These are phyloP conservation scores for Fragum fragum DNA, from an alignment of 2,888 invertebrate genomes.

Conservation along the genomic window DNA sequence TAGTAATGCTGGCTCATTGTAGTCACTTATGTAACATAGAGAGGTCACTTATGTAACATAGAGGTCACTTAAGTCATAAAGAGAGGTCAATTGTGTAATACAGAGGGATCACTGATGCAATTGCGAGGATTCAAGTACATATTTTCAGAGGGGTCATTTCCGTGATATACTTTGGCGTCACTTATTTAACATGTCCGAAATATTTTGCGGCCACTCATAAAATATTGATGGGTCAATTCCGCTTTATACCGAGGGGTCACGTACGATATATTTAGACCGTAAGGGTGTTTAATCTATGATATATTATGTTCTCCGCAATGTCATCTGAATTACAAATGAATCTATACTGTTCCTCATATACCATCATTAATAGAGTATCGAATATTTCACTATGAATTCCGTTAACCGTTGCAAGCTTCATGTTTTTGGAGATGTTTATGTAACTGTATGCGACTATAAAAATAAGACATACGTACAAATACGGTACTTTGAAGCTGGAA, in stretches of 20 bases:
- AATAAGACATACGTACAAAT: neutral
- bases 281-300: too few relatives aligned
- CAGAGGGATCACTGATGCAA: neutral
- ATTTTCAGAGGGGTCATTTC: neutral
- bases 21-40: too few relatives aligned
- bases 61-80: too few relatives aligned
- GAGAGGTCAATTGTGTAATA: neutral
- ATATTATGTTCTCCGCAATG: neutral
- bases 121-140: neutral
- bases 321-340: neutral
- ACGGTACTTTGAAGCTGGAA: neutral
- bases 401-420: neutral
- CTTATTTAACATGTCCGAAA: neutral
- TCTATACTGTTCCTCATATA: neutral
- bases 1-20: too few relatives aligned
- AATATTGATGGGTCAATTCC: neutral
- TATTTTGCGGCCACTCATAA: neutral
- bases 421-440: conserved; percentile 3
- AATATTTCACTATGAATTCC: neutral
- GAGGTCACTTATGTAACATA: too few relatives aligned
- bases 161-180: neutral
- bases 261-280: neutral
- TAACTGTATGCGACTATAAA: neutral
- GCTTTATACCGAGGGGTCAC: neutral
- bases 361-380: neutral